Conservation (phyloP, 2,113 vertebrate genomes). For the Myocastor coypus region DNA sequence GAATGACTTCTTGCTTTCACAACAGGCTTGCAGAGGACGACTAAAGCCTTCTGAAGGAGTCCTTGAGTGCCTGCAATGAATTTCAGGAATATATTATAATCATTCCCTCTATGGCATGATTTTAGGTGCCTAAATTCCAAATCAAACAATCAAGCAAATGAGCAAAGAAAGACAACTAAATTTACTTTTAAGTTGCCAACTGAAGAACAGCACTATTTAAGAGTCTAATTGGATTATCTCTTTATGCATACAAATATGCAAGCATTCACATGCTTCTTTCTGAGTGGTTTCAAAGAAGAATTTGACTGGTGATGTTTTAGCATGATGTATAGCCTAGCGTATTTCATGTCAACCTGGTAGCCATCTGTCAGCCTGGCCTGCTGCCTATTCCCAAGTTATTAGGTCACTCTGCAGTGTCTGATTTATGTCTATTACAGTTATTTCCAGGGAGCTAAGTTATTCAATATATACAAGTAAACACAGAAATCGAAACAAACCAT, state of each 20-base stretch:
- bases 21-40: slow-evolving; percentile 51
- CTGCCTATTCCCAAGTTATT: slow-evolving; percentile 78
- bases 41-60: slow-evolving; percentile 72
- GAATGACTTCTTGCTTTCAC: slow-evolving; percentile 72
- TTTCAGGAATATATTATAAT: slow-evolving; percentile 58
- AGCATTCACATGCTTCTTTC: slow-evolving; percentile 68
- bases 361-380: slow-evolving; percentile 86
- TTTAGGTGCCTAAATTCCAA: background rate
- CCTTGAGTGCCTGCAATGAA: slow-evolving; percentile 66
- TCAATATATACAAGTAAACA: background rate
- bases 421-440: slow-evolving; percentile 77
- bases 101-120: slow-evolving; percentile 26
- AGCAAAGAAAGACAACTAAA: background rate
- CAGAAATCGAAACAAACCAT: background rate
- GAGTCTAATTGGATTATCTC: slow-evolving; percentile 34
- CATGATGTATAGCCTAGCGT: slow-evolving; percentile 64
- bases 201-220: background rate
- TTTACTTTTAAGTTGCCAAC: slow-evolving; percentile 56
- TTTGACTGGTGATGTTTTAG: slow-evolving; percentile 61
- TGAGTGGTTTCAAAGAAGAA: slow-evolving; percentile 75
- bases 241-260: slow-evolving; percentile 28
- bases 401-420: slow-evolving; percentile 64
- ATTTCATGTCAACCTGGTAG: slow-evolving; percentile 75
- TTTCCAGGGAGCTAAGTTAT: slow-evolving; percentile 55
- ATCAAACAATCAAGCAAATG: slow-evolving; percentile 22